Base-by-base conservation (phyloP, 1,140 invertebrate genomes). In the Conus betulinus region DNA sequence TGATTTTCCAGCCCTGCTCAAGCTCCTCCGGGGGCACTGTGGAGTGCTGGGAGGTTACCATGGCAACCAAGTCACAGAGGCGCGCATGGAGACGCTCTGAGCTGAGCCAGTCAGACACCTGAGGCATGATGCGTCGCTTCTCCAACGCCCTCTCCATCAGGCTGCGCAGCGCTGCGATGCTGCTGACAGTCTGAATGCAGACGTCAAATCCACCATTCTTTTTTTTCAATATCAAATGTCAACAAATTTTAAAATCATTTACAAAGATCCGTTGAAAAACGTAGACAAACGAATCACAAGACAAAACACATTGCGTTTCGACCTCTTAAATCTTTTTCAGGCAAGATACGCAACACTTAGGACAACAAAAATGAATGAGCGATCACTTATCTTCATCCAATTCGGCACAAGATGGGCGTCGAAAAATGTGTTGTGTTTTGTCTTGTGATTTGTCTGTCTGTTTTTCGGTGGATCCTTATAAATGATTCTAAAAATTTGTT, bases 51-150 rank as follows among this genome's bases (percentile, higher is more conserved):
- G 87, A 74, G 25, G 87, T 78, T 23, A 79, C 57, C 52, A 88
- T 60, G n/a, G 84, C 51, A 11, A 88, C 87, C 10, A 87, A 71
- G 51, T 57, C 53, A 15, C 52, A 11, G 23, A 87, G 71, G 23
- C 85, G 71, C 20, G 78, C 81, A 23, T 84, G 52, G 23, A 87
- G 85, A n/a, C 39, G 53, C 3, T 51, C 63, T 0, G 85, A 87
- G 85, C 71, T 78, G 52, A 94, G 67, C 93, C 93, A 94, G 15
- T 88, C 25, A 15, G 86, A 71, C 5, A 93, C 89, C 76, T 87
- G 86, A 23, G 81, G 25, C 20, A 89, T 76, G 53, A 81, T 85
- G 6, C 79, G 52, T 63, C 87, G 82, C 5, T 88, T 88, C 3
- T 51, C 63, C 84, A 93, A 82, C 25, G 91, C 87, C 63, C 91